These are phyloP conservation scores for Agelas oroides DNA, from an alignment of 37 sponge, comb jelly and placozoan genomes.

Conservation along the genomic window DNA sequence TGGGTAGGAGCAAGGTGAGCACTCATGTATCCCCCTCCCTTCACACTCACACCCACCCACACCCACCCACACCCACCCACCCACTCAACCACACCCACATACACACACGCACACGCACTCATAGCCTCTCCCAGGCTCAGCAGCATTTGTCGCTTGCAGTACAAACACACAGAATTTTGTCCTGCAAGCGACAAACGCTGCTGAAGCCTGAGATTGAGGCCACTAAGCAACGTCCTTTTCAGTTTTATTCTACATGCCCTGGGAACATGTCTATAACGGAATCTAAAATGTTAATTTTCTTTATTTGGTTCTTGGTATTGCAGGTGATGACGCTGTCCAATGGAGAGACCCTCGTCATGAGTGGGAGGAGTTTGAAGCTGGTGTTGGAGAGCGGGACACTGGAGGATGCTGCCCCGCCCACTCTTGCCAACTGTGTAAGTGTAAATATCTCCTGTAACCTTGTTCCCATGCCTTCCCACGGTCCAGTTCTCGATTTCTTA, in stretches of 20 bases:
- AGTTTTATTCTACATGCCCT: too few relatives aligned
- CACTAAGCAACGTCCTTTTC: too few relatives aligned
- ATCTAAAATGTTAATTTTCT: too few relatives aligned
- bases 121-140: too few relatives aligned
- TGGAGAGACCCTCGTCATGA: conserved; percentile 76
- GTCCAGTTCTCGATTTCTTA: too few relatives aligned
- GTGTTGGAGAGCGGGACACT: conserved; percentile 84
- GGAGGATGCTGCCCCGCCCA: conserved; percentile 62
- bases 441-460: neutral
- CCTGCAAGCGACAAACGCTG: too few relatives aligned
- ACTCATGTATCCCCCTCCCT: too few relatives aligned
- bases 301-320: neutral
- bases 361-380: conserved; percentile 54
- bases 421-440: conserved; percentile 64
- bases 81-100: neutral
- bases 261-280: too few relatives aligned
- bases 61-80: too few relatives aligned
- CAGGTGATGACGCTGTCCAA: conserved; percentile 51
- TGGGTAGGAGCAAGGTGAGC: conserved; percentile 18
- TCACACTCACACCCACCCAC: neutral
- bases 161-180: too few relatives aligned
- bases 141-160: too few relatives aligned
- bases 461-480: neutral
- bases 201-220: too few relatives aligned
- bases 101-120: neutral